Evolutionary conservation across 2,797 vertebrate species (phyloP), one percentile per base, ranked within the genome.

Genomic region (Xerus rutilus): DNA sequence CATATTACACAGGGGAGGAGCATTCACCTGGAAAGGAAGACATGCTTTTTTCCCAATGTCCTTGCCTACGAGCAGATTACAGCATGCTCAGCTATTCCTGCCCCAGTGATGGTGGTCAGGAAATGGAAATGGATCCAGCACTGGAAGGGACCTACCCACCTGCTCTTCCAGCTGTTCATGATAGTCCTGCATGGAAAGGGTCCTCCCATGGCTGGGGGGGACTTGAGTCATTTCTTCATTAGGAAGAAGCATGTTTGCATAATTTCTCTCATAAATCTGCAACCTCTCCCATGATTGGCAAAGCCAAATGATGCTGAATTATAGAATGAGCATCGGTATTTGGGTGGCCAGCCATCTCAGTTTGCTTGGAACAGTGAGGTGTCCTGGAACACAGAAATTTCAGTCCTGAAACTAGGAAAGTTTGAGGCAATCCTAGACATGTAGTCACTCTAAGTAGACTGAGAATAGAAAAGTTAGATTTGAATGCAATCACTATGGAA

Each of bases 351-450:
- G 30, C 12, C 1, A 23, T 57, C 86, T 35, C 23, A 18, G 23
- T 65, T 79, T 82, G 12, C 64, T 69, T 25, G 7, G 47, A 39
- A 82, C 20, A 25, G n/a, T 67, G 30, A 28, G 25, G 13, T 94
- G 91, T 94, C 39, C 84, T n/a, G 8, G 73, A 43, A 85, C 23
- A n/a, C 1, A 70, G 10, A 8, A 39, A 45, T 83, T 94, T 67
- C 32, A 32, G 21, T 67, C 49, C 32, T 45, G 28, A 89, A 89
- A 54, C 43, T 21, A 28, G 28, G 23, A 86, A 82, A 62, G 28
- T 79, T 49, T 49, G 83, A 69, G 74, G 67, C 11, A 83, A 82
- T 89, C 35, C 14, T 21, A 90, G 64, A 91, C 57, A 89, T 95
- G 20, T 20, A 20, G 10, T 93, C 52, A 77, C 15, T 67, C 2